Evolutionary conservation across 2,888 invertebrate genomes (phyloP).

Genomic region (Caenorhabditis doughertyi): DNA sequence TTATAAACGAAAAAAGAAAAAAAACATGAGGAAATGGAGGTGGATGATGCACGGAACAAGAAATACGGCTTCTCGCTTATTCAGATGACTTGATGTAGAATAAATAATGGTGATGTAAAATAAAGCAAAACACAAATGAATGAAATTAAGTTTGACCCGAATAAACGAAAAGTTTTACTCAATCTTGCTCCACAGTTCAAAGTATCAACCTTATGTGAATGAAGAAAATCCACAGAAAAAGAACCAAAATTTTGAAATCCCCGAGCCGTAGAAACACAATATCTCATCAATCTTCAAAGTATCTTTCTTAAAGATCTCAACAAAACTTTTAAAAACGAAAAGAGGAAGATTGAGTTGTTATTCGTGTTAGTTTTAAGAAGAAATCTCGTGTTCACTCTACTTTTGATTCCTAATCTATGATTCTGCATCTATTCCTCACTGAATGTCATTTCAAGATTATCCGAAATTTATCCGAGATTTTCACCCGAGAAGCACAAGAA

Average conservation of each 20-base stretch:
- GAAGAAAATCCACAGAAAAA: no score
- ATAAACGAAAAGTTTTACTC: background rate
- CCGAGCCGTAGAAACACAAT: background rate
- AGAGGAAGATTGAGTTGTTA: conserved; percentile 13
- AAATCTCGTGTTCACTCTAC: conserved; percentile 21
- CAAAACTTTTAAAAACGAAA: background rate
- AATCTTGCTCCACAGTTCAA: no score
- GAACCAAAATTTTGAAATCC: no score
- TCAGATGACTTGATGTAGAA: background rate
- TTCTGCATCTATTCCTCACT: conserved; percentile 6
- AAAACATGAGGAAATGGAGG: conserved; percentile 19
- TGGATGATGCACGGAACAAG: conserved; percentile 9
- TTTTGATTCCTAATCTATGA: conserved; percentile 26
- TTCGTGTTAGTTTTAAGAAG: background rate
- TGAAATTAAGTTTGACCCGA: no score
- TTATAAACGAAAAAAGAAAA: conserved; percentile 3
- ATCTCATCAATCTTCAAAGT: background rate
- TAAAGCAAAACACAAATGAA: background rate
- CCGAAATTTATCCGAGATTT: background rate
- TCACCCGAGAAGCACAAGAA: background rate
- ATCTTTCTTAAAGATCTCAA: conserved; percentile 1
- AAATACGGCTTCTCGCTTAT: background rate
- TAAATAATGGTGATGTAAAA: background rate
- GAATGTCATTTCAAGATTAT: background rate
- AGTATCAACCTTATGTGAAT: no score